Base-by-base conservation (phyloP, 1,140 invertebrate species). In the Brachionus sp. region DNA sequence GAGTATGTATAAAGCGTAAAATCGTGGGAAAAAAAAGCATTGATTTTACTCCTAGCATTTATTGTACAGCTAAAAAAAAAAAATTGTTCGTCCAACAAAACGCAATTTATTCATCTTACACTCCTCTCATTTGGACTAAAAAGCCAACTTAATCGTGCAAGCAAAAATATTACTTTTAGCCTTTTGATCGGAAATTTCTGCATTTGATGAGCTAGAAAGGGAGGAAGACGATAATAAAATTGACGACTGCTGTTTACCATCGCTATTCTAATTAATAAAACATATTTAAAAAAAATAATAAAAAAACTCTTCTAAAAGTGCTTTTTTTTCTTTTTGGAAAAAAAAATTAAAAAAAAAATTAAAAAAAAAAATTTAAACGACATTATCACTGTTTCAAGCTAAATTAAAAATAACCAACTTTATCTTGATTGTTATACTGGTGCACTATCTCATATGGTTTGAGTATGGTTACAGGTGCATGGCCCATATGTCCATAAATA, bases 341-440 rank as follows among this genome's bases (percentile, higher is more conserved):
- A 29, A 19, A 44, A 44, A 75, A 44, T 39, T 46, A 44, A 75
- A 25, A 73, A 39, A 10, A 16, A n/a, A 53, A 53, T 53, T 6
- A 19, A 19, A 53, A 19, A 57, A 57, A 57, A 57, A n/a, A 57
- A 57, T 16, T 10, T 5, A 57, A 16, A 57, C n/a, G 7, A 19
- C 23, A 35, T 16, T 29, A 46, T 50, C 39, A 75, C 70, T 75
- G 70, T 75, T 75, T 75, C 13, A 19, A 46, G 19, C 16, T 37
- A 66, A 66, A 39, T 75, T 75, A 75, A 75, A 75, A 75, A 16
- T 75, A 75, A 75, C 70, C 70, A 75, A 75, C 70, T 75, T 75
- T 75, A 29, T 75, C 70, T 46, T 44, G 39, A 46, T 73, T 39
- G 13, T 39, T 73, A 73, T 44, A 75, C 23, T 75, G 70, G 19